Evolutionary conservation across 2,113 vertebrate species (phyloP), one percentile per base, ranked within the genome.

Genomic region (Labeo catla): DNA sequence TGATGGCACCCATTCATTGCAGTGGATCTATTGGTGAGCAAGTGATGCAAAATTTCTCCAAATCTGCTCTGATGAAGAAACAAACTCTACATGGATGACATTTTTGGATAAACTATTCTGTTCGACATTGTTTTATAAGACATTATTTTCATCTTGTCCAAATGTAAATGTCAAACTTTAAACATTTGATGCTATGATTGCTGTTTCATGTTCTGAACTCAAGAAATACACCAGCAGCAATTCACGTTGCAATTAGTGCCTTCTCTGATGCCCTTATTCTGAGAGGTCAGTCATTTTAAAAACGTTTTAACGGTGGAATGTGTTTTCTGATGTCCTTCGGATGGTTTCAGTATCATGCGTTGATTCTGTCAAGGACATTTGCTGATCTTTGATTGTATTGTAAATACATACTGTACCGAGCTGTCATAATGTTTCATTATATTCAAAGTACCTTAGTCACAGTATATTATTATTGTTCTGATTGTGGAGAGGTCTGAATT

Each of bases 361-460:
- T 72, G 82, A 81, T 77, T 83, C 78, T 81, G 78, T 88, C 28
- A 84, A 16, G 72, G 61, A 85, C 52, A 92, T 87, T 90, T 86
- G 87, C 89, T 92, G 86, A 90, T 92, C 76, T 92, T 92, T 91
- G 87, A 93, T 89, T 94, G 92, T 93, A 91, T 89, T 95, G 92
- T 95, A 95, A 91, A 95, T 93, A 94, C 90, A 91, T 90, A 91
- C 91, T 92, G 92, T 94, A 93, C 91, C 91, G 90, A 94, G 94
- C 94, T 95, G 95, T 95, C 93, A 84, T 94, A 92, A 91, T 88
- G 92, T 89, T 91, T 89, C 89, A 91, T 93, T 93, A 93, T 94
- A 93, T 91, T 90, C 89, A 92, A 91, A 92, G 89, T 91, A 87
- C 90, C 59, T 79, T 88, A 83, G 72, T 85, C 82, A 57, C 74